Evolutionary conservation across 2,888 invertebrate species (phyloP).

Genomic region (Pantelozetes paolii): DNA sequence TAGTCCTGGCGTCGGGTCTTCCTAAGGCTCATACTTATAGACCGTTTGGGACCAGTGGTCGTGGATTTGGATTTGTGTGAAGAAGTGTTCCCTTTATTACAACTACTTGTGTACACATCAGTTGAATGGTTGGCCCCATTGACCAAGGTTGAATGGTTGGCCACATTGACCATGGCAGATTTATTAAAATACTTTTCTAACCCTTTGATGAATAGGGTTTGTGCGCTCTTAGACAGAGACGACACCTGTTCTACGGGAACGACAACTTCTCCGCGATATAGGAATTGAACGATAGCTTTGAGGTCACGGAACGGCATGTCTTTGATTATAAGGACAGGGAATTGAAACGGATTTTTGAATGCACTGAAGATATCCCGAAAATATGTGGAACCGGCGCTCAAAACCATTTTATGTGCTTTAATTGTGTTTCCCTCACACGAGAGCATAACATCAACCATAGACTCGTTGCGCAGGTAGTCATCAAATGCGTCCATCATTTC

Average conservation of each 20-base stretch:
- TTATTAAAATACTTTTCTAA: slow-evolving; percentile 8
- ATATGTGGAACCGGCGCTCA: slow-evolving; percentile 37
- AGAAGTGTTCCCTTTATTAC: not conserved
- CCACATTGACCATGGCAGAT: slow-evolving; percentile 16
- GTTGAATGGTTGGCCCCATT: not conserved
- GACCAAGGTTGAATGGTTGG: not conserved
- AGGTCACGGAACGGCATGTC: slow-evolving; percentile 41
- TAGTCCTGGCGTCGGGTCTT: not conserved
- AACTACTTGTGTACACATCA: not conserved
- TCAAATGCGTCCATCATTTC: slow-evolving; percentile 37
- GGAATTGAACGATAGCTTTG: slow-evolving; percentile 35
- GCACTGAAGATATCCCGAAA: slow-evolving; percentile 33
- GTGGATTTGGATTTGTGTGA: not conserved
- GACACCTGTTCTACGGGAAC: slow-evolving; percentile 24
- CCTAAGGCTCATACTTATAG: slow-evolving; percentile 8
- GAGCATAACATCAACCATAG: slow-evolving; percentile 34
- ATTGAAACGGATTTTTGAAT: slow-evolving; percentile 38
- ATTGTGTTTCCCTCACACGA: slow-evolving; percentile 36
- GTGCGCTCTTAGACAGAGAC: slow-evolving; percentile 16
- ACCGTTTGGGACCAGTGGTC: not conserved
- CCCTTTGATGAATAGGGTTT: slow-evolving; percentile 2
- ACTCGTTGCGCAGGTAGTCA: slow-evolving; percentile 30
- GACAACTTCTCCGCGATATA: slow-evolving; percentile 38
- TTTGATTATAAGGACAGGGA: slow-evolving; percentile 39
- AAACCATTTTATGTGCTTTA: slow-evolving; percentile 40